These are phyloP conservation scores for Podilymbus podiceps DNA, from an alignment of 2,113 vertebrate species.

Conservation along the genomic window DNA sequence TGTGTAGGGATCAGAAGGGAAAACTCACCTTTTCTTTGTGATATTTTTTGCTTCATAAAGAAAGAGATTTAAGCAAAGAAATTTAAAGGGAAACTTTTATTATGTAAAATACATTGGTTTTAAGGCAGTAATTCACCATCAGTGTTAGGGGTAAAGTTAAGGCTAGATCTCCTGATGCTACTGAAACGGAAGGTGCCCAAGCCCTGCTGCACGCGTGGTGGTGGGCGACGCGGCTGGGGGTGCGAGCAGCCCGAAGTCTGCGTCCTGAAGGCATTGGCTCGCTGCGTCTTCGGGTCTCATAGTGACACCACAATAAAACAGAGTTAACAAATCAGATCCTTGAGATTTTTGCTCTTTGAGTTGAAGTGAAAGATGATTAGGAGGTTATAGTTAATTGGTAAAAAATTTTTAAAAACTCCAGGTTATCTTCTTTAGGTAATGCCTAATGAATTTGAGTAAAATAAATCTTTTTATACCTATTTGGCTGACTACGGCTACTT, in stretches of 20 bases:
- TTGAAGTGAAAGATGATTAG: background rate
- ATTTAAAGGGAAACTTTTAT: background rate
- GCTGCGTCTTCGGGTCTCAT: accelerated
- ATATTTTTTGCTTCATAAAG: background rate
- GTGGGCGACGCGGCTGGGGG: background rate
- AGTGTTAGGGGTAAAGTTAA: background rate
- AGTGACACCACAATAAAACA: background rate
- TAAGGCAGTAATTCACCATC: background rate
- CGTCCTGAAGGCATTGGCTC: background rate
- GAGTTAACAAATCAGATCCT: background rate
- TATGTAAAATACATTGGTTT: background rate
- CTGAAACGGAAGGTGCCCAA: background rate
- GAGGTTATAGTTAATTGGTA: background rate
- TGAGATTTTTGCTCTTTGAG: background rate
- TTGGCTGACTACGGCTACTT: background rate
- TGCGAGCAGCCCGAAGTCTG: background rate
- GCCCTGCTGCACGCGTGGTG: background rate
- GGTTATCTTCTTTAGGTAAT: background rate
- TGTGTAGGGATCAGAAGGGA: background rate
- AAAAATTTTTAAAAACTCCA: background rate
- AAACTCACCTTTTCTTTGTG: background rate
- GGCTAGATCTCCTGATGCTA: background rate
- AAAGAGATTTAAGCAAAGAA: background rate
- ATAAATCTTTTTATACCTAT: background rate
- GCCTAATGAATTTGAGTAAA: background rate